These are phyloP conservation scores for Acleris holmiana DNA, from an alignment of 2,888 invertebrate genomes.

Conservation along the genomic window DNA sequence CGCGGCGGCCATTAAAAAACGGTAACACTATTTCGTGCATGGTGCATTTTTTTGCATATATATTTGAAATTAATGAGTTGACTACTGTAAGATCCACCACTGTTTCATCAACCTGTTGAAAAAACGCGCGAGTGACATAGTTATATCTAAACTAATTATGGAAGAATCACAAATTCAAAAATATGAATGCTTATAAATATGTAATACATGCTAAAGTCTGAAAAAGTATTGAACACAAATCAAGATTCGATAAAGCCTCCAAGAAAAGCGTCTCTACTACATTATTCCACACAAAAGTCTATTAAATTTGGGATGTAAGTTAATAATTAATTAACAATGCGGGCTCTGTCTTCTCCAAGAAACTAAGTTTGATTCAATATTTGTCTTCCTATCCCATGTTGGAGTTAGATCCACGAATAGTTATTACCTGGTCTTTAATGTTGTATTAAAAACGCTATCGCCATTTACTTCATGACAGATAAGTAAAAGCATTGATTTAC, in stretches of 20 bases:
- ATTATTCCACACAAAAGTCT: conserved; percentile 31
- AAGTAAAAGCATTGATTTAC: neutral
- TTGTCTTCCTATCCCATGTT: conserved; percentile 69
- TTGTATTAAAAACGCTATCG: conserved; percentile 8
- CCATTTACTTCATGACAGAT: conserved; percentile 3
- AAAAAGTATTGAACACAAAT: too few species aligned
- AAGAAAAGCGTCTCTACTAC: neutral
- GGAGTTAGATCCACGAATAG: conserved; percentile 29
- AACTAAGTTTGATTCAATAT: conserved; percentile 69
- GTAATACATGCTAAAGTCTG: too few species aligned
- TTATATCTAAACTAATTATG: too few species aligned
- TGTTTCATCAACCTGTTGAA: too few species aligned
- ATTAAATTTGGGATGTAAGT: conserved; percentile 57
- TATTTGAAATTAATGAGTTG: too few species aligned
- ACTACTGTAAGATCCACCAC: too few species aligned
- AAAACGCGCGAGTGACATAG: too few species aligned
- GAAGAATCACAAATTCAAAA: too few species aligned
- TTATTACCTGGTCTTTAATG: conserved; percentile 30
- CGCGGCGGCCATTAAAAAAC: neutral
- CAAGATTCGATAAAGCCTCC: neutral
- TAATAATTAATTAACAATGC: conserved; percentile 56
- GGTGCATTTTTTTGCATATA: too few species aligned
- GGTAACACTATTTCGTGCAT: neutral
- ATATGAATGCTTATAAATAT: too few species aligned
- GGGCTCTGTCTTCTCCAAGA: conserved; percentile 59